These are phyloP conservation scores for Cliona cf. orientalis DNA, from an alignment of 37 sponge, comb jelly and placozoan species.

Conservation along the genomic window DNA sequence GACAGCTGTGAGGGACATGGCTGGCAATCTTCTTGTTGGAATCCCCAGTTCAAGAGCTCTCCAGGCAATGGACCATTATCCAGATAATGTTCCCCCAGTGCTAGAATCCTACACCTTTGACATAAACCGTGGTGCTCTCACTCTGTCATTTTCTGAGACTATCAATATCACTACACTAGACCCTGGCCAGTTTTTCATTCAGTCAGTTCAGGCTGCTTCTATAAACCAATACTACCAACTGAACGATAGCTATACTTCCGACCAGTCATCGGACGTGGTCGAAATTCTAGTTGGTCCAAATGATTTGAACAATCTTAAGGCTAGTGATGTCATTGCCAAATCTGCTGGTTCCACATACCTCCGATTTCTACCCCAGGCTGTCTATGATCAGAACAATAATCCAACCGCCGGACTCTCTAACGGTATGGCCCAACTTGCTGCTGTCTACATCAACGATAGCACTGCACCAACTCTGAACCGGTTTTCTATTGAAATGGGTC, in stretches of 20 bases:
- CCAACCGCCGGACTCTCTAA: slow-evolving; percentile 61
- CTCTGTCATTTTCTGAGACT: slow-evolving; percentile 78
- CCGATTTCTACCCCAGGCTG: slow-evolving; percentile 44
- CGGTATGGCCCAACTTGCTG: slow-evolving; percentile 49
- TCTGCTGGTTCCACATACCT: slow-evolving; percentile 63
- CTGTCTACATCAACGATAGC: slow-evolving; percentile 60
- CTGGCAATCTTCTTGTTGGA: slow-evolving; percentile 51
- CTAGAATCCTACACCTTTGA: slow-evolving; percentile 71
- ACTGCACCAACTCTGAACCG: slow-evolving; percentile 48
- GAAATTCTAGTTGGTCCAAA: slow-evolving; percentile 46
- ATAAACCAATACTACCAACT: slow-evolving; percentile 42
- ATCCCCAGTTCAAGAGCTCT: slow-evolving; percentile 34
- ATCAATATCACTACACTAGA: slow-evolving; percentile 55
- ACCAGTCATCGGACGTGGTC: slow-evolving; percentile 24
- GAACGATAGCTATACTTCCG: slow-evolving; percentile 34
- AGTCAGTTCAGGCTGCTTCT: slow-evolving; percentile 18
- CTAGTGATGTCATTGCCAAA: slow-evolving; percentile 72
- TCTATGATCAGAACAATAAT: slow-evolving; percentile 65
- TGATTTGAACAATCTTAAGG: slow-evolving; percentile 86
- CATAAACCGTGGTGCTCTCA: slow-evolving; percentile 56
- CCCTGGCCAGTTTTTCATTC: slow-evolving; percentile 52
- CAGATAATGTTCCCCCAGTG: slow-evolving; percentile 75
- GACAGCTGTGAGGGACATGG: slow-evolving; percentile 63
- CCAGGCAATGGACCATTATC: slow-evolving; percentile 45
- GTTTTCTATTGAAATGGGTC: slow-evolving; percentile 69